Conservation (phyloP, 1,140 invertebrate genomes). For the Tetraneura akinire region DNA sequence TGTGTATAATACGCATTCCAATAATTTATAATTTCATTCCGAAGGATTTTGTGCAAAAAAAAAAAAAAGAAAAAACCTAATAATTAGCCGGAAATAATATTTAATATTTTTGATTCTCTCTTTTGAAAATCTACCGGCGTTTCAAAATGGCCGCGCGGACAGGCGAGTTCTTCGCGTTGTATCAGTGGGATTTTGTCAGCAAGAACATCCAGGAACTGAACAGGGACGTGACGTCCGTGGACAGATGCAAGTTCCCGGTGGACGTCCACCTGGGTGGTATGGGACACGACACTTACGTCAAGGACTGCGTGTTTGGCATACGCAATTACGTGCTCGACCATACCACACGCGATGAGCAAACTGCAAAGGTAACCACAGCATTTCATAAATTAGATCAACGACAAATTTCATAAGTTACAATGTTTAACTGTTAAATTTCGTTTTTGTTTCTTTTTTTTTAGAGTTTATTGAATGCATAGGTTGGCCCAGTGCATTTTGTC, state of each 20-base stretch:
- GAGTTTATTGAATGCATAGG: constrained; percentile 42
- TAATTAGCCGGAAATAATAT: too few species aligned
- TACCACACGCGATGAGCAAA: constrained; percentile 68
- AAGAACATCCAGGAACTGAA: constrained; percentile 73
- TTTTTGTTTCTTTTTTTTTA: background rate
- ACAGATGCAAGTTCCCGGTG: constrained; percentile 66
- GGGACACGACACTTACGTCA: constrained; percentile 69
- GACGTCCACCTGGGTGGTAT: constrained; percentile 66
- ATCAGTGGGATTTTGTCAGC: constrained; percentile 83
- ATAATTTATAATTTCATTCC: too few species aligned
- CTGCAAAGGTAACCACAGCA: constrained; percentile 66
- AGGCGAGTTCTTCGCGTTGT: constrained; percentile 83
- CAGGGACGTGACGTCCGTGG: constrained; percentile 64
- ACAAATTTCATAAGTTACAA: too few species aligned
- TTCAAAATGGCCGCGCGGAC: constrained; percentile 75
- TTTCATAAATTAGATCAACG: too few species aligned
- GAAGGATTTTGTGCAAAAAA: too few species aligned
- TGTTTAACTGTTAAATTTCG: too few species aligned
- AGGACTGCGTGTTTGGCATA: constrained; percentile 76
- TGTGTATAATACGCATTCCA: too few species aligned
- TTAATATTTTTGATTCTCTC: constrained; percentile 64
- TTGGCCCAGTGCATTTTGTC: constrained; percentile 30
- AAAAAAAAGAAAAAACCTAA: too few species aligned
- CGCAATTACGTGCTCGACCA: constrained; percentile 74
- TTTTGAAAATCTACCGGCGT: constrained; percentile 80